Base-by-base conservation (phyloP, 2,888 invertebrate genomes). In the Macaria liturata region DNA sequence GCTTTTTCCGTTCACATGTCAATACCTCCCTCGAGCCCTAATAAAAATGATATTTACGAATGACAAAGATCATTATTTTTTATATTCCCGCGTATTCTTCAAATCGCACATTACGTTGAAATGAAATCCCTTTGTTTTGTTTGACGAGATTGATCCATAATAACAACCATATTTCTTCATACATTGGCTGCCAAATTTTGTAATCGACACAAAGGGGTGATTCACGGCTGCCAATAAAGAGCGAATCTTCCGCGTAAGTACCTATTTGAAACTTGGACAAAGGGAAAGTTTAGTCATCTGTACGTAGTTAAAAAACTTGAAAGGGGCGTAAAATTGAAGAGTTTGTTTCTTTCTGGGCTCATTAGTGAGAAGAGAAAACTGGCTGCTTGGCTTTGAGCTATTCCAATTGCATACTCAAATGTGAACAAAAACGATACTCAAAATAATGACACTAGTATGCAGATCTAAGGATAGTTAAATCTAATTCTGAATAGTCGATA, bases 21-120 rank as follows among this genome's bases (percentile, higher is more conserved):
- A 64, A 56, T 59, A 55, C 50, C 49, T 47, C 54, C 55, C 39
- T 49, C 37, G 44, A 57, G 56, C 37, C 51, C 46, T 46, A 64
- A 64, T 61, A 60, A 61, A 61, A 62, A 54, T 49, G 20, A 58
- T 61, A 64, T 66, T 64, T 62, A 54, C 46, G 62, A 54, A 54
- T 57, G 58, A 64, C 58, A 61, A 62, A 62, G 44, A 49, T 52
- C 48, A 54, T 66, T 52, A 45, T 48, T 54, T 57, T 46, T 50
- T n/a, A 45, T 57, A 42, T 57, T n/a, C 52, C 43, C 37, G 37
- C 4, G 39, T 49, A 57, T 51, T 44, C 34, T 7, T 53, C 44
- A 46, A 44, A 20, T 52, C 44, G 39, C n/a, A 32, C 46, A 32
- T 50, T 53, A 43, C 37, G 39, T 39, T 32, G 50, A 34, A 51